phyloP scores from a whole-genome alignment of 2,797 vertebrate genomes.

The Anableps anableps region DNA sequence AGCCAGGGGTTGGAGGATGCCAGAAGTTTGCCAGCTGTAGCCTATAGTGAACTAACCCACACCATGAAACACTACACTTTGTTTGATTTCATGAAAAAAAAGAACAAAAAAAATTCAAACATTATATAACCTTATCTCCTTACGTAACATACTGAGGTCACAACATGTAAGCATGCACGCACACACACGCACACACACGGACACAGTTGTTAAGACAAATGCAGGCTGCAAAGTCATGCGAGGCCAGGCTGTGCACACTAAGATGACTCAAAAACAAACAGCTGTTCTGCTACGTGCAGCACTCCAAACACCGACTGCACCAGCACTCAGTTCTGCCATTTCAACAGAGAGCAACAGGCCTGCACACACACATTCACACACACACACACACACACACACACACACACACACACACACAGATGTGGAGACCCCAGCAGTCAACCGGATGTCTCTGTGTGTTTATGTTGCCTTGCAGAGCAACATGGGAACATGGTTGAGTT shows the following conservation, averaged over 20 bases:
- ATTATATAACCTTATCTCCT: conserved; percentile 78
- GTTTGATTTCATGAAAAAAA: conserved; percentile 40
- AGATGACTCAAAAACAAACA: conserved; percentile 38
- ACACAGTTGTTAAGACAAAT: conserved; percentile 38
- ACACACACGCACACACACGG: neutral
- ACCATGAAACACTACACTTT: conserved; percentile 28
- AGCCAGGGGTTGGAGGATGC: conserved; percentile 37
- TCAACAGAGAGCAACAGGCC: conserved; percentile 19
- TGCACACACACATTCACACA: neutral
- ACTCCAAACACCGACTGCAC: conserved; percentile 24
- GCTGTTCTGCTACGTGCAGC: conserved; percentile 11
- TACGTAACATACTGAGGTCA: conserved; percentile 73
- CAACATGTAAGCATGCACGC: conserved; percentile 36
- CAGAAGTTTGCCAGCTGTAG: conserved; percentile 9
- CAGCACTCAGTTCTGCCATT: conserved; percentile 2
- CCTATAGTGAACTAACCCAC: conserved; percentile 25
- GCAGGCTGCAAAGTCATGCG: conserved; percentile 46
- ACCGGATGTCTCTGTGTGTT: conserved; percentile 53
- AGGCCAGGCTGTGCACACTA: conserved; percentile 23
- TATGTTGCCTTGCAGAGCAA: conserved; percentile 30
- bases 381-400: neutral
- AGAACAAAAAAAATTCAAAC: conserved; percentile 26
- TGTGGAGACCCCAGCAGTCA: conserved; percentile 27
- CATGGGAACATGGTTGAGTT: conserved; percentile 45
- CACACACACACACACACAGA: conserved; percentile 2